phyloP scores from a whole-genome alignment of 2,797 vertebrate genomes.

The Scleropages formosus region DNA sequence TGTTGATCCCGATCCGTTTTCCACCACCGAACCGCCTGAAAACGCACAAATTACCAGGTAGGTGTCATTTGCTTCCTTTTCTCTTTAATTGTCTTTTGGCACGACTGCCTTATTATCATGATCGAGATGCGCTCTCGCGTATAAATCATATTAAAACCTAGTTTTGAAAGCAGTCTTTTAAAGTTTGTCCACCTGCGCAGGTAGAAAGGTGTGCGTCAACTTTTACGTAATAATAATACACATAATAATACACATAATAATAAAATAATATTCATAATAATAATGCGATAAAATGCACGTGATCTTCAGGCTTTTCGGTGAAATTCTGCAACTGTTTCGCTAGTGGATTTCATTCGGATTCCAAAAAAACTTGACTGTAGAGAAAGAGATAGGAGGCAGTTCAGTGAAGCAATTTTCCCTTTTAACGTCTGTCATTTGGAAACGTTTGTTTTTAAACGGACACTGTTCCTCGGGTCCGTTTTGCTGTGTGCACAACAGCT shows the following conservation, averaged over 20 bases:
- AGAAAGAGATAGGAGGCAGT: constrained; percentile 19
- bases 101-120: constrained; percentile 27
- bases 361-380: constrained; percentile 5
- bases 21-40: constrained; percentile 75
- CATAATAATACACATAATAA: not conserved
- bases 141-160: constrained; percentile 35
- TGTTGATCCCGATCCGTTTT: constrained; percentile 74
- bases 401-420: not conserved
- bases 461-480: too few relatives aligned
- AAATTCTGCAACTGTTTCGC: not conserved
- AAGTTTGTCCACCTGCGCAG: constrained; percentile 63
- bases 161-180: constrained; percentile 33
- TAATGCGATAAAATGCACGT: not conserved
- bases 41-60: constrained; percentile 74
- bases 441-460: not conserved
- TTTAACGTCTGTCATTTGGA: not conserved
- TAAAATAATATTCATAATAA: too few relatives aligned
- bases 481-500: too few relatives aligned
- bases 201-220: constrained; percentile 58
- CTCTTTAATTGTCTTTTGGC: constrained; percentile 30
- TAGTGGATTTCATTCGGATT: constrained; percentile 6
- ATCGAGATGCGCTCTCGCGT: constrained; percentile 36
- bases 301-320: not conserved
- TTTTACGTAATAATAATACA: not conserved
- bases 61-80: constrained; percentile 62